phyloP scores from a whole-genome alignment of 2,113 vertebrate genomes.

The Tragelaphus imberbis region DNA sequence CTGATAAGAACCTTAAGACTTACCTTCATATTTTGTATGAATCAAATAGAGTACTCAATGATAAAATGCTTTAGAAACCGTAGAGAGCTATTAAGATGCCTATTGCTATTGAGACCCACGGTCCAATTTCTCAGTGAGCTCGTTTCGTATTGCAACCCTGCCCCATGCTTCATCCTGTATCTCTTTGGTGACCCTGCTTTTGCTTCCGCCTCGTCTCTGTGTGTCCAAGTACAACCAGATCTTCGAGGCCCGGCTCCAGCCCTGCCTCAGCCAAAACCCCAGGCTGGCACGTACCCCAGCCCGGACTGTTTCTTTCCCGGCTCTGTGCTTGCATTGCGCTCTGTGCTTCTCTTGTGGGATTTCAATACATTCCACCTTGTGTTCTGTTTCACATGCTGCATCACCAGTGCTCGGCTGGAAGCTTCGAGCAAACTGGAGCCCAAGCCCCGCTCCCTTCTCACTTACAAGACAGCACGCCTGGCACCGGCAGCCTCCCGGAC shows the following conservation, averaged over 20 bases:
- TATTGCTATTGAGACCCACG: rapidly evolving
- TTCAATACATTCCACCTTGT: not conserved
- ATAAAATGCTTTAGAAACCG: not conserved
- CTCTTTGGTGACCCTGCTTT: not conserved
- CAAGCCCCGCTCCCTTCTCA: not conserved
- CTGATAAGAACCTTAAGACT: not conserved
- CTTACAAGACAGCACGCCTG: not conserved
- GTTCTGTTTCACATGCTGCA: not conserved
- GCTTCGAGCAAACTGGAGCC: not conserved
- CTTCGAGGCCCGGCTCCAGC: not conserved
- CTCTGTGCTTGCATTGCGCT: not conserved
- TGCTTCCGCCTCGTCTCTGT: not conserved
- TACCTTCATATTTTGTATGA: not conserved
- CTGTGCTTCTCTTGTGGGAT: not conserved
- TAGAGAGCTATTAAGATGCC: not conserved
- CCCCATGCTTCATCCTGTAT: not conserved
- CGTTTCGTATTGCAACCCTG: not conserved
- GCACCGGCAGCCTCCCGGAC: not conserved
- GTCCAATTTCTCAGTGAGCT: not conserved
- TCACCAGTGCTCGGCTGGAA: not conserved
- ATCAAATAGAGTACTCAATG: not conserved
- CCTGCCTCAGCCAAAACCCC: not conserved
- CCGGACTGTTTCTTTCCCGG: not conserved
- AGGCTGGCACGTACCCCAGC: not conserved
- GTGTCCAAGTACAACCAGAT: not conserved